phyloP scores from a whole-genome alignment of 2,797 vertebrate genomes.

The Crax fasciolata region DNA sequence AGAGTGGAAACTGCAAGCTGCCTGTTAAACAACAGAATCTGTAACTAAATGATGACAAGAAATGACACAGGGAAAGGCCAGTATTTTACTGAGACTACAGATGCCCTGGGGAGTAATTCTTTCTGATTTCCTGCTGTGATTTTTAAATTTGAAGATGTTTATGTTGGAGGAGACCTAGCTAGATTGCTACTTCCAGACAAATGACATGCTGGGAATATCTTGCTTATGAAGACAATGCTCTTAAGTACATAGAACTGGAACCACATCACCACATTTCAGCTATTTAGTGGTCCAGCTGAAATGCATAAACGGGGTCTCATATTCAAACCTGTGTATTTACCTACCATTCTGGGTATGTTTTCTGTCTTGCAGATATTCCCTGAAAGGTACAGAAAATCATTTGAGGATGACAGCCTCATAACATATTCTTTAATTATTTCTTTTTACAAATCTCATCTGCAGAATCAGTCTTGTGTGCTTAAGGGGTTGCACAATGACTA shows the following conservation, averaged over 20 bases:
- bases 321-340: neutral
- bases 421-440: neutral
- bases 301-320: neutral
- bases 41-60: neutral
- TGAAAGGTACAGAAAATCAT: neutral
- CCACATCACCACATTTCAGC: neutral
- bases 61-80: neutral
- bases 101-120: conserved; percentile 8
- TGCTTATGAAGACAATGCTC: neutral
- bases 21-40: neutral
- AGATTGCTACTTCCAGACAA: neutral
- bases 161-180: neutral
- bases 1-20: neutral
- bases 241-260: neutral
- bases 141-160: conserved; percentile 40
- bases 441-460: neutral
- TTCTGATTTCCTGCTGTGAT: conserved; percentile 4
- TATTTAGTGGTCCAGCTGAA: neutral
- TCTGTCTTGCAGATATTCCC: neutral
- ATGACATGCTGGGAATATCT: conserved; percentile 2
- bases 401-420: neutral
- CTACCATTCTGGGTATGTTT: neutral
- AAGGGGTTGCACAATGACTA: neutral
- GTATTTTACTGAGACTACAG: neutral
- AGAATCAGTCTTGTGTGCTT: neutral